phyloP scores from a whole-genome alignment of 2,113 vertebrate genomes.

The Sitta europaea region DNA sequence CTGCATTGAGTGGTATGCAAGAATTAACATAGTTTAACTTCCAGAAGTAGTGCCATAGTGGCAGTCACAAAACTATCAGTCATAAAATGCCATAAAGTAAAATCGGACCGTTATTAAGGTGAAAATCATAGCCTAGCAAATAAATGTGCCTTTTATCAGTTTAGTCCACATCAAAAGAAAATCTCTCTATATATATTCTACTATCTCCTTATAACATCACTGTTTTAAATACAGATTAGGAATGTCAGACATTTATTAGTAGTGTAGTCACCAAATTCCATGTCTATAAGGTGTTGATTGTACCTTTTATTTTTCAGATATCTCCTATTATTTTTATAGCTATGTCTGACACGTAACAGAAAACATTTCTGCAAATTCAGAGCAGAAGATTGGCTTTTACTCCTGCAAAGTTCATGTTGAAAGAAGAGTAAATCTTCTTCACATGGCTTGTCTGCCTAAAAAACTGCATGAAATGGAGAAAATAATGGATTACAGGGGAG shows the following conservation, averaged over 20 bases:
- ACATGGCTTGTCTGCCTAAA: not conserved
- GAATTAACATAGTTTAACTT: not conserved
- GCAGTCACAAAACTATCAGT: not conserved
- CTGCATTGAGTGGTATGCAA: not conserved
- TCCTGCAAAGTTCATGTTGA: not conserved
- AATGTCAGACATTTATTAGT: not conserved
- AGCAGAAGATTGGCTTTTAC: not conserved
- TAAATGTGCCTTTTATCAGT: not conserved
- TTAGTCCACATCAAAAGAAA: not conserved
- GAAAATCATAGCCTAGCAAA: not conserved
- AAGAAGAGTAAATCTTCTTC: not conserved
- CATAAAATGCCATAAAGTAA: not conserved
- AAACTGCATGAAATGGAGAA: not conserved
- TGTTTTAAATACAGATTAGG: not conserved
- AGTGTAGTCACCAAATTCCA: not conserved
- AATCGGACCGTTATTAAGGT: not conserved
- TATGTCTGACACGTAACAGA: not conserved
- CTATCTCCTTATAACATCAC: not conserved
- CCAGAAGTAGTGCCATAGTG: not conserved
- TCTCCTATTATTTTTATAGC: not conserved
- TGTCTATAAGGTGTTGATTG: rapidly evolving
- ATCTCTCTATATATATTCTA: not conserved
- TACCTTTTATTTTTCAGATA: not conserved
- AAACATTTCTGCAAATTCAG: not conserved
- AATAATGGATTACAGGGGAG: not conserved